phyloP scores from a whole-genome alignment of 2,797 vertebrate species.

The Euthynnus affinis region DNA sequence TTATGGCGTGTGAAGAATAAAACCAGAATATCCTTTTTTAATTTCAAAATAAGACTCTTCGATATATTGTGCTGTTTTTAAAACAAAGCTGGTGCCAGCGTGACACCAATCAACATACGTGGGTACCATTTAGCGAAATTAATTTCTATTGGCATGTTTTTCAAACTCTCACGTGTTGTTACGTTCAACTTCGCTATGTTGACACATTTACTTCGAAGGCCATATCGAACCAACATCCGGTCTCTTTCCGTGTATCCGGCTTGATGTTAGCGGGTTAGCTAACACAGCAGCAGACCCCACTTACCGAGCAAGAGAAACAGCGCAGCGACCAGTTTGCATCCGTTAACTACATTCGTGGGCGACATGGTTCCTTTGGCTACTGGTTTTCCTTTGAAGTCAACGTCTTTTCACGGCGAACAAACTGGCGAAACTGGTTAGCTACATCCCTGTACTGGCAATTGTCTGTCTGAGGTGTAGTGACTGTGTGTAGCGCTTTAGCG shows the following conservation, averaged over 20 bases:
- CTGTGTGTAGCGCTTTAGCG: constrained; percentile 37
- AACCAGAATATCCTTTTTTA: background rate
- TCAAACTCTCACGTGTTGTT: fast-evolving
- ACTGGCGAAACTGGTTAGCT: background rate
- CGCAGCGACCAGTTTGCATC: constrained; percentile 45
- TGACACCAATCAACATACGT: fast-evolving
- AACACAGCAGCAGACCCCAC: constrained; percentile 17
- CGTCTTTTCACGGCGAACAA: constrained; percentile 18
- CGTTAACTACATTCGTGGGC: constrained; percentile 3
- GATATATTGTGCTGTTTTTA: background rate
- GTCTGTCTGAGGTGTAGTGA: background rate
- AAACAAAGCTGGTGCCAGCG: fast-evolving
- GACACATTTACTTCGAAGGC: constrained; percentile 46
- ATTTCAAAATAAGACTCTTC: constrained; percentile 10
- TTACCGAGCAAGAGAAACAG: constrained; percentile 73
- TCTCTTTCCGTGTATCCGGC: background rate
- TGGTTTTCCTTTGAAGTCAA: constrained; percentile 8
- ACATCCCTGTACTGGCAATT: constrained; percentile 28
- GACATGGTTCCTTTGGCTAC: constrained; percentile 40
- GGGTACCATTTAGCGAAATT: fast-evolving
- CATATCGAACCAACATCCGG: constrained; percentile 22
- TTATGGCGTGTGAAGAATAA: background rate
- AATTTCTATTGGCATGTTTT: fast-evolving
- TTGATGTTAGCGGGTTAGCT: constrained; percentile 50
- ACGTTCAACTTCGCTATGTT: background rate